A percentile compares a stretch with the other conserved stretches of the same genome.
Evolutionary conservation across 2,888 invertebrate species (phyloP).

Genomic region (Carpatolechia fugitivella): DNA sequence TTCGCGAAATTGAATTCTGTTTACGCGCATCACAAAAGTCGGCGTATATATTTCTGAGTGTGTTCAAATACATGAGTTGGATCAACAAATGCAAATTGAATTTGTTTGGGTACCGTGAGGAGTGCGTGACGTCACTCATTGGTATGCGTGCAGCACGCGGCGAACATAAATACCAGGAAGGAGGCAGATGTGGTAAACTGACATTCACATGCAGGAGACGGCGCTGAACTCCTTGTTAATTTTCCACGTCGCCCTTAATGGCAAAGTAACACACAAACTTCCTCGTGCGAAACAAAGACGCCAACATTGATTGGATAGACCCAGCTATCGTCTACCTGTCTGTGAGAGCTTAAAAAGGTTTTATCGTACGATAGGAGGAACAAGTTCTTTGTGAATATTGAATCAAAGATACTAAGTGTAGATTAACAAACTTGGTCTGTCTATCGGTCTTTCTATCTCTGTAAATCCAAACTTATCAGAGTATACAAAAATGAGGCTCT

Average conservation of each 20-base stretch:
- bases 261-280: conserved; percentile 70
- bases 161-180: conserved; percentile 1
- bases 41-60: background rate
- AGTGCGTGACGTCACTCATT: background rate
- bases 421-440: too few relatives aligned
- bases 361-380: too few relatives aligned
- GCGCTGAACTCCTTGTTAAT: conserved; percentile 56
- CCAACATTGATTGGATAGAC: conserved; percentile 50
- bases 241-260: conserved; percentile 64
- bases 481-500: too few relatives aligned
- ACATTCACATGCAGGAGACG: conserved; percentile 65
- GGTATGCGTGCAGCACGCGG: background rate
- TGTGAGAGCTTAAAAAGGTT: background rate
- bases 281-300: conserved; percentile 49
- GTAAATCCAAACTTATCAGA: too few relatives aligned
- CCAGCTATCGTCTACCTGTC: background rate
- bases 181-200: conserved; percentile 36
- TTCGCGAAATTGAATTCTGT: conserved; percentile 1
- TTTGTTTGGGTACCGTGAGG: conserved; percentile 21
- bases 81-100: conserved; percentile 16
- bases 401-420: too few relatives aligned
- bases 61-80: conserved; percentile 1
- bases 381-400: too few relatives aligned
- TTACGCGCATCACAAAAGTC: background rate
- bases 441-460: too few relatives aligned